Percentiles rank a stretch among this genome's conserved stretches.
Conservation (phyloP, 2,888 invertebrate species). For the Drosophila tripunctata region DNA sequence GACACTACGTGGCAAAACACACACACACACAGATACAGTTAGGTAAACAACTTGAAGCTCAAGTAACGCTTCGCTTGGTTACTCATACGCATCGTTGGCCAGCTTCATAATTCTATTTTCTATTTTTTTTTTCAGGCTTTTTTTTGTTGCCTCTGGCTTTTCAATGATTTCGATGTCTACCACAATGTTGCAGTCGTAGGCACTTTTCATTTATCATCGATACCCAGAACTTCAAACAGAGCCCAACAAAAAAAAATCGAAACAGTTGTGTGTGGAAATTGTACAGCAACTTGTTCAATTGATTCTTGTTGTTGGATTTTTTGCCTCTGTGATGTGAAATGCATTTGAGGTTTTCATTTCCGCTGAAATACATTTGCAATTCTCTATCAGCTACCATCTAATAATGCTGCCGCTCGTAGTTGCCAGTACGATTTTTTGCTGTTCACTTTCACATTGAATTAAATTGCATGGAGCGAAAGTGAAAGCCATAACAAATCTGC, state of each 20-base stretch:
- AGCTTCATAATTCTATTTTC: conserved; percentile 42
- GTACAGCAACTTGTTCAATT: conserved; percentile 32
- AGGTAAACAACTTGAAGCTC: conserved; percentile 42
- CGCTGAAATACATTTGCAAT: not conserved
- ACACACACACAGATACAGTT: not conserved
- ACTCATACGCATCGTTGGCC: conserved; percentile 48
- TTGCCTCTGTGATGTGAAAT: too few species aligned
- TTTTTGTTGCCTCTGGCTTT: conserved; percentile 30
- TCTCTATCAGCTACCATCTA: not conserved
- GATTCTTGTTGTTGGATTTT: conserved; percentile 17
- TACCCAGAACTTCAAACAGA: conserved; percentile 16
- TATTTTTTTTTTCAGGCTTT: not conserved
- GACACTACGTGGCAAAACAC: conserved; percentile 6
- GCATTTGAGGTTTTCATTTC: conserved; percentile 8
- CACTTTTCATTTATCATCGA: conserved; percentile 55
- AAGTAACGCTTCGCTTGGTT: conserved; percentile 50
- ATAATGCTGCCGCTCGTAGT: not conserved
- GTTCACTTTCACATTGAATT: not conserved
- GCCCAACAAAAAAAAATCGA: conserved; percentile 20
- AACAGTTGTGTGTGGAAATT: conserved; percentile 15
- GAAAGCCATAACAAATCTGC: not conserved
- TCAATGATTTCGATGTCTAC: conserved; percentile 16
- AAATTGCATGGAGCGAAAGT: not conserved
- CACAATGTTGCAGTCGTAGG: conserved; percentile 38
- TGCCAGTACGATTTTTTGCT: not conserved